Evolutionary conservation across 1,140 invertebrate genomes (phyloP).

Genomic region (Polyergus mexicanus): DNA sequence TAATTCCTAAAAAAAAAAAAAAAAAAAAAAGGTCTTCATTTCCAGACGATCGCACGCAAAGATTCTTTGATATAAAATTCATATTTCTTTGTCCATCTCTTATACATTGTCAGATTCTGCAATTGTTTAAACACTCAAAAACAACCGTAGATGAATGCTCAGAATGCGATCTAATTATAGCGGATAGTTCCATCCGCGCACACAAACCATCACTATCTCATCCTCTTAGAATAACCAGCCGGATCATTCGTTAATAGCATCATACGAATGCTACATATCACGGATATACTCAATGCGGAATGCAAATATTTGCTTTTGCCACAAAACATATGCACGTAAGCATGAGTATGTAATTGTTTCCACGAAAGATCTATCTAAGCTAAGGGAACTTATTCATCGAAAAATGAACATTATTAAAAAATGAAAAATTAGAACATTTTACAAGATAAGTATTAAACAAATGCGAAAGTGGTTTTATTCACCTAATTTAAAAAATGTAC

Average conservation of each 20-base stretch:
- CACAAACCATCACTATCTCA: neutral
- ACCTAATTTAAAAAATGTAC: neutral
- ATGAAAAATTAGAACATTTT: neutral
- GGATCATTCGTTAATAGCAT: constrained; percentile 27
- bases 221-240: constrained; percentile 22
- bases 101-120: neutral
- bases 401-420: constrained; percentile 6
- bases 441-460: neutral
- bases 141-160: constrained; percentile 3
- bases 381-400: neutral
- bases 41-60: neutral
- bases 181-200: neutral
- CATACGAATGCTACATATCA: constrained; percentile 27
- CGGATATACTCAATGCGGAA: neutral
- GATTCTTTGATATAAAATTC: neutral
- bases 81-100: neutral
- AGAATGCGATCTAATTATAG: constrained; percentile 39
- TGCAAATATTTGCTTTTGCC: constrained; percentile 35
- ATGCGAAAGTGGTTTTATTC: neutral
- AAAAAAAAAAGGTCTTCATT: too few relatives aligned
- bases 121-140: constrained; percentile 2
- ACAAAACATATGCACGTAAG: neutral
- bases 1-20: too few relatives aligned
- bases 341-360: constrained; percentile 6
- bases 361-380: neutral